Percentiles rank a stretch among this genome's conserved stretches.
Evolutionary conservation across 2,797 vertebrate genomes (phyloP).

Genomic region (Neomorphus geoffroyi): DNA sequence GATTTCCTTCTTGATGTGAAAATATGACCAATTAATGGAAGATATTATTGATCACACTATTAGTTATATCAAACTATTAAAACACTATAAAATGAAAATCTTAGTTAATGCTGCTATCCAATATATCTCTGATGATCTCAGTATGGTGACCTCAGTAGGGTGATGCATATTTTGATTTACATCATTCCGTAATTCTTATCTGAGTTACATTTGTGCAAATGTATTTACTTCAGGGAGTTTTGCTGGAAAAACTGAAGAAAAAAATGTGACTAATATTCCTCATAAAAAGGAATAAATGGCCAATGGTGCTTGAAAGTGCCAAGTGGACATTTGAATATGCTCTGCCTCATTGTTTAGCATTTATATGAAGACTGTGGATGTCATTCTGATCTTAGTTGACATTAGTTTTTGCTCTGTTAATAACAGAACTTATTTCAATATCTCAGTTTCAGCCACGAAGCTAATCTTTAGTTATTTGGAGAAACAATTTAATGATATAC

Average conservation of each 20-base stretch:
- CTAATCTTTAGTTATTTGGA: neutral
- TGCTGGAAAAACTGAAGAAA: neutral
- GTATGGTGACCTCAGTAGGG: neutral
- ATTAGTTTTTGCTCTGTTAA: neutral
- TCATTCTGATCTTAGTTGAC: neutral
- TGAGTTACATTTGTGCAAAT: neutral
- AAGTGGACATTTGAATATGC: neutral
- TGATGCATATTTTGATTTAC: neutral
- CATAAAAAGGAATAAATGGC: neutral
- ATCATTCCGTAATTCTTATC: neutral
- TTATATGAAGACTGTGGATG: neutral
- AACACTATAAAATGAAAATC: neutral
- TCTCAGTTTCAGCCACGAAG: neutral
- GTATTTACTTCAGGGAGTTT: neutral
- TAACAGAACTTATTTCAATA: neutral
- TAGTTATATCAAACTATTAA: neutral
- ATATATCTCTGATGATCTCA: neutral
- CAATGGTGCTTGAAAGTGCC: neutral
- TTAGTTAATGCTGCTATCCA: neutral
- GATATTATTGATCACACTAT: neutral
- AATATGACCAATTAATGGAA: neutral
- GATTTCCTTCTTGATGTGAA: neutral
- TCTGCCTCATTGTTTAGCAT: neutral
- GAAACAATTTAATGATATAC: neutral
- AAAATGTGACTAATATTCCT: neutral